phyloP scores from a whole-genome alignment of 2,797 vertebrate species.

The Peromyscus attwateri region DNA sequence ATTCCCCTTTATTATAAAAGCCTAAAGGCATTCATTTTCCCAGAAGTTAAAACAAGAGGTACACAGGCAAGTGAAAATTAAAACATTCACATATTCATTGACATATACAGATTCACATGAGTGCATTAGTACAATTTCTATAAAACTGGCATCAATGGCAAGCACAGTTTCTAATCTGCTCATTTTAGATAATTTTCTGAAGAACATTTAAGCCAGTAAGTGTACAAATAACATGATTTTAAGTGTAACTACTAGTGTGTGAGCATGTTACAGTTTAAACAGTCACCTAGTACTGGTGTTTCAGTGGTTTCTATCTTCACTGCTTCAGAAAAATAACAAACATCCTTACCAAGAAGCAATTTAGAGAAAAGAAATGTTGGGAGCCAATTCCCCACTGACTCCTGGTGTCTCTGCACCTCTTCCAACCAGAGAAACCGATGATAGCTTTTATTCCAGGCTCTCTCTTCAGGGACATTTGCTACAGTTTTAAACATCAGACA shows the following conservation, averaged over 20 bases:
- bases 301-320: conserved; percentile 27
- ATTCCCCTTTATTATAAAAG: conserved; percentile 43
- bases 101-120: conserved; percentile 13
- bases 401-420: not conserved
- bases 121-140: not conserved
- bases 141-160: conserved; percentile 23
- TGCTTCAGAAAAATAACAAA: conserved; percentile 4
- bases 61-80: conserved; percentile 1
- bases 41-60: not conserved
- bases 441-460: conserved; percentile 6
- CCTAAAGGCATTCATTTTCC: conserved; percentile 49
- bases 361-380: conserved; percentile 36
- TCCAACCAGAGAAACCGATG: not conserved
- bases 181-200: conserved; percentile 62
- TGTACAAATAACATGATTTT: conserved; percentile 12
- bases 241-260: conserved; percentile 39
- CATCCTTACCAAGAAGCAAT: not conserved
- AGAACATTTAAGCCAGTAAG: conserved; percentile 32
- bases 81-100: conserved; percentile 36
- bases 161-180: conserved; percentile 4
- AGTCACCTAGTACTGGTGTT: not conserved
- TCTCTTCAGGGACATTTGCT: conserved; percentile 16
- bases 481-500: conserved; percentile 40
- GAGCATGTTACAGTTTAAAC: conserved; percentile 23
- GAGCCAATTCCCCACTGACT: conserved; percentile 24